A percentile compares a stretch with the other conserved stretches of the same genome.
Conservation (phyloP, 1,140 invertebrate species). For the Drosophila dunni region DNA sequence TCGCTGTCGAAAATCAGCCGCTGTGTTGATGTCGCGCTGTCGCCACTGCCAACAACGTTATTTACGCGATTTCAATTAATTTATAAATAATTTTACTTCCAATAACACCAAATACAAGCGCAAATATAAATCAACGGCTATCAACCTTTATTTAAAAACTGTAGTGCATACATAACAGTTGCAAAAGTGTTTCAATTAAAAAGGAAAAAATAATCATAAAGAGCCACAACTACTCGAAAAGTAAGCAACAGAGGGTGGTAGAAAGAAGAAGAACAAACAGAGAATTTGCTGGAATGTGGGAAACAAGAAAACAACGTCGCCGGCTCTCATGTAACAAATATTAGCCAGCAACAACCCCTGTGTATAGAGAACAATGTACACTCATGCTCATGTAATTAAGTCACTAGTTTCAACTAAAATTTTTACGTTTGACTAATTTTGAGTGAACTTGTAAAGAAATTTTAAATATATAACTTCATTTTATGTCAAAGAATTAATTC, state of each 20-base stretch:
- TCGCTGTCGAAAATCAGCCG: conserved; percentile 39
- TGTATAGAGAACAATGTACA: conserved; percentile 10
- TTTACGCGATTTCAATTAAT: conserved; percentile 63
- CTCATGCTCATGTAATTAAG: too few relatives aligned
- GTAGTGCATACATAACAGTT: conserved; percentile 33
- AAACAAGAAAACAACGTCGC: conserved; percentile 60
- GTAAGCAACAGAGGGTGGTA: conserved; percentile 40
- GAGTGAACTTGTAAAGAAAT: too few relatives aligned
- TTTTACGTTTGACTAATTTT: too few relatives aligned
- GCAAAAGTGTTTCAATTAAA: conserved; percentile 38
- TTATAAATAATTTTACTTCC: conserved; percentile 56
- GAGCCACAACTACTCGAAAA: conserved; percentile 17
- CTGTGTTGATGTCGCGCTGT: conserved; percentile 30
- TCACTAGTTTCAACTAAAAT: too few relatives aligned
- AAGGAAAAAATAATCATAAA: conserved; percentile 9
- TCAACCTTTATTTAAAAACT: conserved; percentile 32
- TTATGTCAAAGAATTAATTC: too few relatives aligned
- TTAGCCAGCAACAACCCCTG: conserved; percentile 50
- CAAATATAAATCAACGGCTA: conserved; percentile 38
- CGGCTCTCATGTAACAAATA: conserved; percentile 48
- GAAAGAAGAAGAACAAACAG: conserved; percentile 25
- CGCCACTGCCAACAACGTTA: conserved; percentile 29
- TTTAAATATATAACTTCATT: too few relatives aligned
- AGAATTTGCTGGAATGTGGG: conserved; percentile 71
- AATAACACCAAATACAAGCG: conserved; percentile 50